Evolutionary conservation across 2,888 invertebrate species (phyloP).

Genomic region (Monoplex corrugatus): DNA sequence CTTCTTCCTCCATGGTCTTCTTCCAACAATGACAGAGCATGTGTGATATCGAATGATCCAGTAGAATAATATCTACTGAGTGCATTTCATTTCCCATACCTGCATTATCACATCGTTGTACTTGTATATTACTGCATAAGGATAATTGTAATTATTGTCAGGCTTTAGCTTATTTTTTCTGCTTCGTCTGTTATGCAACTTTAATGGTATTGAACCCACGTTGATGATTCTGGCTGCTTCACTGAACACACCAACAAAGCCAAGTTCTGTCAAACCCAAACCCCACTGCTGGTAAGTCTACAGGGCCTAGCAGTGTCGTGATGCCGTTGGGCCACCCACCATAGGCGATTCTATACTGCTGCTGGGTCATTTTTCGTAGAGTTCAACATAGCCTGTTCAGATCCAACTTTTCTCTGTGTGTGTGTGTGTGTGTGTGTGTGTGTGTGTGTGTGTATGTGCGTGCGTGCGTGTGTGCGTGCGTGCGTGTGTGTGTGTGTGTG

Average conservation of each 20-base stretch:
- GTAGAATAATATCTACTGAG: too few relatives aligned
- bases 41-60: background rate
- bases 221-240: too few relatives aligned
- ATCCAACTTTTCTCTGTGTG: background rate
- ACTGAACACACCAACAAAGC: background rate
- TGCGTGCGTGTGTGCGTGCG: background rate
- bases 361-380: too few relatives aligned
- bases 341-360: background rate
- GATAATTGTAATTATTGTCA: too few relatives aligned
- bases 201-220: too few relatives aligned
- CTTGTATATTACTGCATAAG: background rate
- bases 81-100: background rate
- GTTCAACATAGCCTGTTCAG: too few relatives aligned
- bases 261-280: background rate
- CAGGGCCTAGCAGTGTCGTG: background rate
- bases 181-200: too few relatives aligned
- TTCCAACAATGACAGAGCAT: too few relatives aligned
- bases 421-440: background rate
- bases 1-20: background rate
- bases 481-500: background rate
- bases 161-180: too few relatives aligned
- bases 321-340: background rate
- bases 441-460: background rate
- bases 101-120: background rate
- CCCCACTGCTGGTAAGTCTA: background rate